These are phyloP conservation scores for Geopemphigus sp. DNA, from an alignment of 1,140 invertebrate species.

Conservation along the genomic window DNA sequence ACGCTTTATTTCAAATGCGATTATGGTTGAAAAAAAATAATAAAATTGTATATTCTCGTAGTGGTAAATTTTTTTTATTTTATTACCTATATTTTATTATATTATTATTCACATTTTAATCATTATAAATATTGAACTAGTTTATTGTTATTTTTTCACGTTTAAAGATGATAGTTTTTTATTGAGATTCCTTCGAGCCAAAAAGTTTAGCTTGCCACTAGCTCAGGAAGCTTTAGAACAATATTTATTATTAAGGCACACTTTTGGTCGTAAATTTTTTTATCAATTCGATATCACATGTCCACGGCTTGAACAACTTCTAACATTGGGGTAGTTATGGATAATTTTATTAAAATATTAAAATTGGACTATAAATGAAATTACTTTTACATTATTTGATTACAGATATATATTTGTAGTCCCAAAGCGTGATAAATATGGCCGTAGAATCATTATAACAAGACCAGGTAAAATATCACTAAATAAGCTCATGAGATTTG, in stretches of 20 bases:
- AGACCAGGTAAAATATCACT: conserved; percentile 64
- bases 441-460: conserved; percentile 74
- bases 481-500: too few relatives aligned
- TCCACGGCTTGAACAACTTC: conserved; percentile 67
- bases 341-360: background rate
- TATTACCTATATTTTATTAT: background rate
- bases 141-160: background rate
- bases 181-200: conserved; percentile 74
- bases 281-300: conserved; percentile 70
- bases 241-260: conserved; percentile 76
- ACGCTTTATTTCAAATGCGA: conserved; percentile 66
- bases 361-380: background rate
- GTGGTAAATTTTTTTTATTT: conserved; percentile 60
- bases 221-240: conserved; percentile 77
- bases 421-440: conserved; percentile 71
- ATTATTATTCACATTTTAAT: too few relatives aligned
- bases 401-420: conserved; percentile 72
- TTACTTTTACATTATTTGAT: conserved; percentile 15
- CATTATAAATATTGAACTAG: too few relatives aligned
- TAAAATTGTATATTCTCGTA: conserved; percentile 66
- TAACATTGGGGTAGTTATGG: conserved; percentile 65
- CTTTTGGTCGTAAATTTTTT: conserved; percentile 63
- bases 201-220: conserved; percentile 80
- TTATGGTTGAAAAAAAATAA: conserved; percentile 73
- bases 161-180: conserved; percentile 71